Evolutionary conservation across 2,888 invertebrate genomes (phyloP).

Genomic region (Parnassius glacialis): DNA sequence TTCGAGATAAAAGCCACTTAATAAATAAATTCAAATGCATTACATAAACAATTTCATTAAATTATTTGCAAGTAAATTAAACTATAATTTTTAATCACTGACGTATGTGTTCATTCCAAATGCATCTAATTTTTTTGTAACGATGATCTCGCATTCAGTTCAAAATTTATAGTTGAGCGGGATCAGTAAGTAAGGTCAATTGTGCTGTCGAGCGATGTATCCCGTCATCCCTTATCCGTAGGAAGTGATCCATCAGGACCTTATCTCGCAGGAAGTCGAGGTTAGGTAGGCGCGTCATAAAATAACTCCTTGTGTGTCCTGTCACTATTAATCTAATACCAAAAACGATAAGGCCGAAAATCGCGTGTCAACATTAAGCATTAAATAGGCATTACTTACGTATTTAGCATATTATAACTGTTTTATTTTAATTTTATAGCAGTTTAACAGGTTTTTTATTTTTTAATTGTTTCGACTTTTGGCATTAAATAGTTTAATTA

Average conservation of each 20-base stretch:
- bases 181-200: conserved; percentile 31
- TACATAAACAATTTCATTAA: too few species aligned
- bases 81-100: too few species aligned
- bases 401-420: too few species aligned
- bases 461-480: too few species aligned
- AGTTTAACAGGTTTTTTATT: too few species aligned
- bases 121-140: too few species aligned
- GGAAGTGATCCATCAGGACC: conserved; percentile 75
- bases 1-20: too few species aligned
- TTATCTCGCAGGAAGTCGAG: conserved; percentile 69
- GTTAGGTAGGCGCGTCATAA: conserved; percentile 31
- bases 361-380: conserved; percentile 4
- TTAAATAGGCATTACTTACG: not conserved
- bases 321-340: conserved; percentile 3
- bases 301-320: conserved; percentile 2
- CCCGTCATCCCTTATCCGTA: conserved; percentile 48
- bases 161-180: conserved; percentile 21
- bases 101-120: too few species aligned
- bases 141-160: not conserved
- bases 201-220: conserved; percentile 28
- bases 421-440: too few species aligned
- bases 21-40: too few species aligned
- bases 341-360: conserved; percentile 18
- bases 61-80: too few species aligned
- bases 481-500: too few species aligned